Percentiles rank a stretch among this genome's conserved stretches.
Evolutionary conservation across 2,113 vertebrate genomes (phyloP).

Genomic region (Microtus oregoni): DNA sequence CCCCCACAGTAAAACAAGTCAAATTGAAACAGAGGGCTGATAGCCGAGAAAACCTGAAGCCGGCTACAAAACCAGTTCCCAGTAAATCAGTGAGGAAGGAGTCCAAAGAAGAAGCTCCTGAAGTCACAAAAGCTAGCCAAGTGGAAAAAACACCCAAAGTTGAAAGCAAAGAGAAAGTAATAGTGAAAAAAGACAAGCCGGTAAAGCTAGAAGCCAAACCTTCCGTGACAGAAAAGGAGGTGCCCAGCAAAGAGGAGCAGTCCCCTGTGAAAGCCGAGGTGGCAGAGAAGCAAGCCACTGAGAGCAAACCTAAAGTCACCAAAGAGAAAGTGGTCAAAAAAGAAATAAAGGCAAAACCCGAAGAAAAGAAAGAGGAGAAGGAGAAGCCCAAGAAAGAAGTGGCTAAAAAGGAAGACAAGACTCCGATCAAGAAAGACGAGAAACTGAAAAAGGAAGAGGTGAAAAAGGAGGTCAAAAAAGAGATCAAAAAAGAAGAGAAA

Average conservation of each 20-base stretch:
- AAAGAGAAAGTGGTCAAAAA: slow-evolving; percentile 93
- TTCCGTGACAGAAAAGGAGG: slow-evolving; percentile 87
- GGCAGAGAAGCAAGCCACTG: slow-evolving; percentile 91
- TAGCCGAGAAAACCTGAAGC: slow-evolving; percentile 96
- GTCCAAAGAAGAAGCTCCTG: slow-evolving; percentile 92
- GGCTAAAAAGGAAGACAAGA: slow-evolving; percentile 88
- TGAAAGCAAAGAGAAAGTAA: slow-evolving; percentile 94
- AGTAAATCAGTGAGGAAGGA: slow-evolving; percentile 92
- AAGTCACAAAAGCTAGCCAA: slow-evolving; percentile 87
- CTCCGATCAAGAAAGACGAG: slow-evolving; percentile 87
- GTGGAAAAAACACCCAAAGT: slow-evolving; percentile 90
- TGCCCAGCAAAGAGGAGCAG: slow-evolving; percentile 88
- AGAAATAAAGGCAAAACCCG: slow-evolving; percentile 89
- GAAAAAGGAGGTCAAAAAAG: slow-evolving; percentile 91
- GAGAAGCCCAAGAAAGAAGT: slow-evolving; percentile 90
- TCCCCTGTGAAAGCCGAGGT: slow-evolving; percentile 86
- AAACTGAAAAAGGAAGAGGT: slow-evolving; percentile 90
- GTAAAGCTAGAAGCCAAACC: slow-evolving; percentile 87
- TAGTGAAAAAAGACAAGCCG: slow-evolving; percentile 91
- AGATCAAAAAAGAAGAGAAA: slow-evolving; percentile 91
- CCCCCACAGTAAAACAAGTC: slow-evolving; percentile 91
- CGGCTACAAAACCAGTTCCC: slow-evolving; percentile 88
- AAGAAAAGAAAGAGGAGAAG: slow-evolving; percentile 94
- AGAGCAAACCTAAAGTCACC: slow-evolving; percentile 90
- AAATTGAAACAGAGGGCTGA: slow-evolving; percentile 95